A percentile compares a stretch with the other conserved stretches of the same genome.
Conservation (phyloP, 2,888 invertebrate genomes). For the Clusia tigrina region DNA sequence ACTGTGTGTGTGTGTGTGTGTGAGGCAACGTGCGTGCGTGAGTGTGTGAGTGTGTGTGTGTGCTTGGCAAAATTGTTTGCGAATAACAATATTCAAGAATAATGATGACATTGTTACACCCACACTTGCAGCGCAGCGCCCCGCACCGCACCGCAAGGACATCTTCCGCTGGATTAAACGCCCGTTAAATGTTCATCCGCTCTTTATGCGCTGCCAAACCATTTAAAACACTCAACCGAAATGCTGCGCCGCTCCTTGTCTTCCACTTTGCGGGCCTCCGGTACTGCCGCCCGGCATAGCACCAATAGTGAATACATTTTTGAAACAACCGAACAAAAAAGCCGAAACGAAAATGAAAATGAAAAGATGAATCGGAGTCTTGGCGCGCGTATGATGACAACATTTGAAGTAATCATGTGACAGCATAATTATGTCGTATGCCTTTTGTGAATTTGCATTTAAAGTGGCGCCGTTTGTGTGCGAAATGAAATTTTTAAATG, state of each 20-base stretch:
- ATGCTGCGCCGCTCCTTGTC: constrained; percentile 26
- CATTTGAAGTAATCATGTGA: constrained; percentile 51
- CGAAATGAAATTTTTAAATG: background rate
- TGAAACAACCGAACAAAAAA: constrained; percentile 16
- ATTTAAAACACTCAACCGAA: constrained; percentile 30
- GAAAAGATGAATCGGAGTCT: constrained; percentile 53
- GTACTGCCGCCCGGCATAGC: constrained; percentile 34
- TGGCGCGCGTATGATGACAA: constrained; percentile 39
- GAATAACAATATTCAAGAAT: constrained; percentile 59
- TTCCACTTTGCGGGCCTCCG: constrained; percentile 28
- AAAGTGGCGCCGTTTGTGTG: constrained; percentile 39
- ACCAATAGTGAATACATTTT: constrained; percentile 44
- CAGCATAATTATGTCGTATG: constrained; percentile 51
- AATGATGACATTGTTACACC: constrained; percentile 59
- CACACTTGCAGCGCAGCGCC: constrained; percentile 36
- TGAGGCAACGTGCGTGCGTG: constrained; percentile 24
- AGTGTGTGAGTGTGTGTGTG: constrained; percentile 32
- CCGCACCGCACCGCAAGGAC: constrained; percentile 50
- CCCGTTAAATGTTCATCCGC: constrained; percentile 51
- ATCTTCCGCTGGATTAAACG: constrained; percentile 57
- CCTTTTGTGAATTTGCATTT: constrained; percentile 52
- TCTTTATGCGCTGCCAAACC: constrained; percentile 27
- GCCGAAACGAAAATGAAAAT: constrained; percentile 13
- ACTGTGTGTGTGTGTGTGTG: constrained; percentile 22
- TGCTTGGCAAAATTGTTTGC: constrained; percentile 57